A percentile compares a stretch with the other conserved stretches of the same genome.
These are phyloP conservation scores for Drosophila hydei DNA, from an alignment of 1,140 invertebrate genomes.

Conservation along the genomic window DNA sequence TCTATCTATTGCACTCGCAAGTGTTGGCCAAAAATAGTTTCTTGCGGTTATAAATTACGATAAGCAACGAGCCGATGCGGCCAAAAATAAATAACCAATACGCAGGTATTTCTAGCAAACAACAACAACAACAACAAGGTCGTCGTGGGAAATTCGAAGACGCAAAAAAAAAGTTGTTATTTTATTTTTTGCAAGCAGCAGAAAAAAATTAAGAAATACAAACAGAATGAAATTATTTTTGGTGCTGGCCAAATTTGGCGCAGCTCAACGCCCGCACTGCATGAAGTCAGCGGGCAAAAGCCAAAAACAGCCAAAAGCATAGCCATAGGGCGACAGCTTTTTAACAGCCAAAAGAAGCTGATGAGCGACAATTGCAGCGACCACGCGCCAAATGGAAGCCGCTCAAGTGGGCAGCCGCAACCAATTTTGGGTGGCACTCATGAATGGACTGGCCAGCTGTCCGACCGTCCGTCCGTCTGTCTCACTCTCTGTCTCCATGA, in stretches of 20 bases:
- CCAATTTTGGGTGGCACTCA: constrained; percentile 77
- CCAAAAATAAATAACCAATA: constrained; percentile 64
- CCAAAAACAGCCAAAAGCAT: constrained; percentile 48
- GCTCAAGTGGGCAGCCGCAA: constrained; percentile 62
- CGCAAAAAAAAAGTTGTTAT: constrained; percentile 33
- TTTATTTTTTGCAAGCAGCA: constrained; percentile 18
- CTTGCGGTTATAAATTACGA: constrained; percentile 79
- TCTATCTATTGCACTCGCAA: constrained; percentile 32
- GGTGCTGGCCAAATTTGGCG: constrained; percentile 54
- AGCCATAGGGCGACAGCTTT: constrained; percentile 15
- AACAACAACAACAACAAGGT: constrained; percentile 66
- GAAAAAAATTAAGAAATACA: background rate
- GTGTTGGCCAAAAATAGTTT: constrained; percentile 67
- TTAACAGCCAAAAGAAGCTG: constrained; percentile 44
- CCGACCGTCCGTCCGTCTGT: background rate
- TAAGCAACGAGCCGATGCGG: constrained; percentile 52
- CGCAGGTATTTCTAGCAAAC: constrained; percentile 40
- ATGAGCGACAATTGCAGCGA: constrained; percentile 76
- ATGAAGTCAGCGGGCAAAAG: constrained; percentile 45
- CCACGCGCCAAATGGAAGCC: constrained; percentile 74
- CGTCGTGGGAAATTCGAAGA: constrained; percentile 70
- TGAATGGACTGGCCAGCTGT: constrained; percentile 55
- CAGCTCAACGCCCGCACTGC: constrained; percentile 47
- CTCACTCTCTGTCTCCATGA: constrained; percentile 41
- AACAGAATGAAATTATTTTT: constrained; percentile 33